Evolutionary conservation across 2,113 vertebrate genomes (phyloP).

Genomic region (Semicossyphus pulcher): DNA sequence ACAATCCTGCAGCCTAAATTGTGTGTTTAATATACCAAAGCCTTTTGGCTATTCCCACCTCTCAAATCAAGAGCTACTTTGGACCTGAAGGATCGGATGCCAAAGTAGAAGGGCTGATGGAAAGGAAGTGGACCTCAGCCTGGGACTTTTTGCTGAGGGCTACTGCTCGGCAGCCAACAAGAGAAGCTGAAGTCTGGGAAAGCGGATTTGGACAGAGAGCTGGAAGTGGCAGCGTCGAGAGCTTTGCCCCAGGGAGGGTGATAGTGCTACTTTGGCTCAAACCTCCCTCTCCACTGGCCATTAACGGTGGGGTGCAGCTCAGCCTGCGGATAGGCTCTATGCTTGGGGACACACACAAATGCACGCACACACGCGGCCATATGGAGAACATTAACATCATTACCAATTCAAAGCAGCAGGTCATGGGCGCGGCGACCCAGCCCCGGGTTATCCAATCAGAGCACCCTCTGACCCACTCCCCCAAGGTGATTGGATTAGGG

Average conservation of each 20-base stretch:
- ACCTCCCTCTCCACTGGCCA: conserved; percentile 55
- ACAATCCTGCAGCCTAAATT: not conserved
- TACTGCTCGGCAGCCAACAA: conserved; percentile 26
- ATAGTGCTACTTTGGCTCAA: conserved; percentile 60
- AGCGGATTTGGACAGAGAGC: conserved; percentile 49
- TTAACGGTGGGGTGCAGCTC: conserved; percentile 55
- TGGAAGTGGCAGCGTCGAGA: conserved; percentile 42
- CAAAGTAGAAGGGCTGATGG: conserved; percentile 20
- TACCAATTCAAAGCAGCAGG: conserved; percentile 78
- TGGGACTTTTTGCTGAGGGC: conserved; percentile 31
- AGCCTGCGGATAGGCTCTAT: conserved; percentile 39
- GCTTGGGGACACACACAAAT: conserved; percentile 42
- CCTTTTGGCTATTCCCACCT: conserved; percentile 15
- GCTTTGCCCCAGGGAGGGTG: conserved; percentile 62
- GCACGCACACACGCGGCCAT: conserved; percentile 54
- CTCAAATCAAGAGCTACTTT: conserved; percentile 34
- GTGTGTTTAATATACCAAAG: not conserved
- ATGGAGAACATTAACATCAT: conserved; percentile 80
- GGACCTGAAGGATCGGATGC: conserved; percentile 13
- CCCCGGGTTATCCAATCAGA: conserved; percentile 78
- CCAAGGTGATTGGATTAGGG: conserved; percentile 78
- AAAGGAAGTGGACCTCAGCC: conserved; percentile 20
- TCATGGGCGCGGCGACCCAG: conserved; percentile 67
- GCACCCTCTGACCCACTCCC: conserved; percentile 57
- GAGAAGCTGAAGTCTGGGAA: conserved; percentile 27